These are phyloP conservation scores for Cichlasoma orientale DNA, from an alignment of 2,797 vertebrate genomes.

Conservation along the genomic window DNA sequence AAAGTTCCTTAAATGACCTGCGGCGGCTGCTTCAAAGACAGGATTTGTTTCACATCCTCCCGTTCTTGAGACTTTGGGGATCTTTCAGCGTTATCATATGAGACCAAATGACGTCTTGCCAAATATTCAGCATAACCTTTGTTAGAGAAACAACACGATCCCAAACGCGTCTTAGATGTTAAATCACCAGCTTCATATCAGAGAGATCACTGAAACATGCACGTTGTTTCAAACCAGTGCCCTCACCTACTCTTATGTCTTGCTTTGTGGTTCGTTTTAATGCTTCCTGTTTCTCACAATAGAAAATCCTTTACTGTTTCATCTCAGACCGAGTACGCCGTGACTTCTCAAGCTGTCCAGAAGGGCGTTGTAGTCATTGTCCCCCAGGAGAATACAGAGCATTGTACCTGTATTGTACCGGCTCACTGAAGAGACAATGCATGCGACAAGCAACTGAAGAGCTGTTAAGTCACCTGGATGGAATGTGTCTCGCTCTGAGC, in stretches of 20 bases:
- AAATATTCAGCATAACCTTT: neutral
- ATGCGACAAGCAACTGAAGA: constrained; percentile 28
- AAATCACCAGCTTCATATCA: neutral
- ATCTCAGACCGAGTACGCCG: constrained; percentile 35
- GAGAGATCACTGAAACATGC: neutral
- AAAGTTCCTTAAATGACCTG: constrained; percentile 49
- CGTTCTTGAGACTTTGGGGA: neutral
- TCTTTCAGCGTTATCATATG: neutral
- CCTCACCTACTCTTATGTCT: neutral
- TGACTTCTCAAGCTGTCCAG: constrained; percentile 42
- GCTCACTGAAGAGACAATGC: constrained; percentile 47
- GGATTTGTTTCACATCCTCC: constrained; percentile 37
- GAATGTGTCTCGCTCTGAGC: constrained; percentile 50
- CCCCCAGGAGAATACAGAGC: constrained; percentile 27
- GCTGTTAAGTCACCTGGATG: constrained; percentile 68
- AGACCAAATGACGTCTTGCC: neutral
- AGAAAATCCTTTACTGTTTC: constrained; percentile 27
- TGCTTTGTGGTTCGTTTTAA: constrained; percentile 4
- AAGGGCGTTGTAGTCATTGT: constrained; percentile 49
- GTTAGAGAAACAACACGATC: neutral
- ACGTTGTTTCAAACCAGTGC: neutral
- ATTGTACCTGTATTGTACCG: constrained; percentile 38
- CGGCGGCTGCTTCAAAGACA: constrained; percentile 51
- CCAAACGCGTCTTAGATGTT: too few species aligned
- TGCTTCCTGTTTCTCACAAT: constrained; percentile 15